These are phyloP conservation scores for Cephonodes hylas DNA, from an alignment of 2,888 invertebrate species.

Conservation along the genomic window DNA sequence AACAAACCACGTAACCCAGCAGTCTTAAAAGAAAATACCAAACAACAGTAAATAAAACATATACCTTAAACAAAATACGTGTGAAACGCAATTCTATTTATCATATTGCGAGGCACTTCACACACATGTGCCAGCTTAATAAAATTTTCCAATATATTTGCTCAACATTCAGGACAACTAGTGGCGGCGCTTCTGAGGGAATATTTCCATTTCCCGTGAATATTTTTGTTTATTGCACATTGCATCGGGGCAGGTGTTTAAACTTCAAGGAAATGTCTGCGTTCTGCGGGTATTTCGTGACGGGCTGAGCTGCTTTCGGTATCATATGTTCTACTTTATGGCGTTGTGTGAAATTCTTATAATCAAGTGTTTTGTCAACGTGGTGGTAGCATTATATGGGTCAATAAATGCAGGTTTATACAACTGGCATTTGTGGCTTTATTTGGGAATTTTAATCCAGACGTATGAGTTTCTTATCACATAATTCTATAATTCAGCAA, in stretches of 20 bases:
- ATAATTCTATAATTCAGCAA: no score
- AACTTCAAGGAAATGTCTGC: background rate
- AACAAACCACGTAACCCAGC: no score
- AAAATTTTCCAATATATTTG: slow-evolving; percentile 25
- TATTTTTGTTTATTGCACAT: slow-evolving; percentile 13
- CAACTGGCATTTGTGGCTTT: no score
- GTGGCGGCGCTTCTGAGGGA: slow-evolving; percentile 16
- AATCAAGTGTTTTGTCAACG: background rate
- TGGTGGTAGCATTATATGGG: background rate
- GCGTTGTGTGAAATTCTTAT: no score
- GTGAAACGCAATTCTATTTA: slow-evolving; percentile 28
- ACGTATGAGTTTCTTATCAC: no score
- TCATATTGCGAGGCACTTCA: slow-evolving; percentile 23
- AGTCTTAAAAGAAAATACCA: no score
- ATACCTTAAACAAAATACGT: no score
- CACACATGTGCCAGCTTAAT: slow-evolving; percentile 25
- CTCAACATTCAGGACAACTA: slow-evolving; percentile 16
- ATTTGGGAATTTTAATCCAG: no score
- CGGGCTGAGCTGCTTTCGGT: background rate
- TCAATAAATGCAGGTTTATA: background rate
- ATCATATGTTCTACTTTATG: background rate
- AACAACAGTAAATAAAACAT: no score
- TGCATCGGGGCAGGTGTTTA: slow-evolving; percentile 7
- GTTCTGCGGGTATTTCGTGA: background rate
- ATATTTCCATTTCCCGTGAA: slow-evolving; percentile 17